Conservation (phyloP, 2,797 vertebrate genomes). For the Avahi laniger region DNA sequence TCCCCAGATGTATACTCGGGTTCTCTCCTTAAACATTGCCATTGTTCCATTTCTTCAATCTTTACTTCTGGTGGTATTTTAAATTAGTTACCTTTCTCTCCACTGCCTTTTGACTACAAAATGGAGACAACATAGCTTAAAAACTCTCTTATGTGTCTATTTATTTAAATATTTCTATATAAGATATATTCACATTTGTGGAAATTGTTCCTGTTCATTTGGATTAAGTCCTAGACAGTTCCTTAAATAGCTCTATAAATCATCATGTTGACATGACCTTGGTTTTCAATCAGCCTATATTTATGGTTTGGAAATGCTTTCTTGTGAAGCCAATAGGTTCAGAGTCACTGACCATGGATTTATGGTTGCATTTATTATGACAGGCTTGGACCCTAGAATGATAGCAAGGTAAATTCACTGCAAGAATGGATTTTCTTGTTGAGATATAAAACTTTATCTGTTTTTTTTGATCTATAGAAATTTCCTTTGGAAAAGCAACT, state of each 20-base stretch:
- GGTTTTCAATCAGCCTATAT: constrained; percentile 73
- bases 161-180: constrained; percentile 9
- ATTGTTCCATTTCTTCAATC: not conserved
- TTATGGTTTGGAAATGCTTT: constrained; percentile 73
- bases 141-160: not conserved
- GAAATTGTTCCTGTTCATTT: constrained; percentile 63
- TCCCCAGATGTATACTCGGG: not conserved
- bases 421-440: constrained; percentile 64
- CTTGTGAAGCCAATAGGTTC: constrained; percentile 69
- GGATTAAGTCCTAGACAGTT: constrained; percentile 60
- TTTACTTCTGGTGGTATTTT: constrained; percentile 47
- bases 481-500: constrained; percentile 62
- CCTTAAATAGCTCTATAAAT: constrained; percentile 74
- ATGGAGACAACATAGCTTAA: not conserved
- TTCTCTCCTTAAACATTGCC: not conserved
- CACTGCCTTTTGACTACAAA: not conserved
- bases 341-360: constrained; percentile 70
- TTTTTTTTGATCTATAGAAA: constrained; percentile 24
- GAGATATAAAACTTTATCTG: constrained; percentile 44
- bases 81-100: constrained; percentile 37
- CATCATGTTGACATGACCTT: constrained; percentile 66
- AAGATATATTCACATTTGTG: constrained; percentile 52
- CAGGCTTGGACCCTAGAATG: constrained; percentile 65
- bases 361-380: constrained; percentile 76
- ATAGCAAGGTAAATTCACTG: constrained; percentile 61